phyloP scores from a whole-genome alignment of 2,797 vertebrate species.

The Hippopotamyrus pictus region DNA sequence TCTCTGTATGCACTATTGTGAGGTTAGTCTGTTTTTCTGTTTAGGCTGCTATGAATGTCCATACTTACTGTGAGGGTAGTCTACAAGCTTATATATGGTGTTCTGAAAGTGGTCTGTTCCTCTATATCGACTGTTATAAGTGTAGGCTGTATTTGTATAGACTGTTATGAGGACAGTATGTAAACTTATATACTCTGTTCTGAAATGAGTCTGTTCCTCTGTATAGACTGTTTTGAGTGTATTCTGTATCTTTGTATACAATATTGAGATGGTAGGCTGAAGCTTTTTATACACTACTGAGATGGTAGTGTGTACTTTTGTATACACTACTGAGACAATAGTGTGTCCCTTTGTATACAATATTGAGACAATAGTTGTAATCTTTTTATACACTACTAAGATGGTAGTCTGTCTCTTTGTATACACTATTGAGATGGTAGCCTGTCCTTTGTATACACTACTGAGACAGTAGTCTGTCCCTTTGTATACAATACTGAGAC shows the following conservation, averaged over 20 bases:
- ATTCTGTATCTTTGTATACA: neutral
- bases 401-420: neutral
- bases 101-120: neutral
- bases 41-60: neutral
- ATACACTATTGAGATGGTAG: neutral
- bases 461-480: neutral
- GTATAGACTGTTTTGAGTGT: neutral
- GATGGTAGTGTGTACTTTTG: neutral
- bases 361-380: neutral
- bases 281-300: neutral
- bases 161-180: neutral
- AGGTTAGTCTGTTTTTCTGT: neutral
- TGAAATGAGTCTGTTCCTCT: neutral
- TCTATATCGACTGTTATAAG: neutral
- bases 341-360: neutral
- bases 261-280: neutral
- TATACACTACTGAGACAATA: neutral
- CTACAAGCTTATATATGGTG: neutral
- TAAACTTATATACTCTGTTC: neutral
- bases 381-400: neutral
- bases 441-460: neutral
- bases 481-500: neutral
- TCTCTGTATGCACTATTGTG: neutral
- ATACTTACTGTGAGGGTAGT: neutral
- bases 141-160: neutral